Conservation (phyloP, 2,113 vertebrate species). For the Gymnocephalus cernua region DNA sequence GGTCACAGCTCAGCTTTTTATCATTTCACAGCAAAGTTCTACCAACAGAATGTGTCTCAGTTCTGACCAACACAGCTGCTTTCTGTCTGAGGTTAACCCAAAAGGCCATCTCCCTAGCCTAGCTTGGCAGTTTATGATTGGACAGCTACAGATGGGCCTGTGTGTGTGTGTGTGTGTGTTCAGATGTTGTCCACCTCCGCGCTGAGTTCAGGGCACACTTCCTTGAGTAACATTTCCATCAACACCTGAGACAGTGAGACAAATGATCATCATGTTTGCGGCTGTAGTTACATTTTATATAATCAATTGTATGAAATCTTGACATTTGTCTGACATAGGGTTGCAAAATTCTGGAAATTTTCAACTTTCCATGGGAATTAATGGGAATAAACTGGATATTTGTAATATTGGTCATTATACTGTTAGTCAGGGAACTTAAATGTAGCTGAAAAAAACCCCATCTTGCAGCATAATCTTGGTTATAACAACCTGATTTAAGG, state of each 20-base stretch:
- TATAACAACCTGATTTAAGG: too few relatives aligned
- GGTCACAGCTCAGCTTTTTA: conserved; percentile 6
- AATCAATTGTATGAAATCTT: neutral
- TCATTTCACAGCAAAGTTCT: conserved; percentile 41
- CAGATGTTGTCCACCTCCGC: conserved; percentile 88
- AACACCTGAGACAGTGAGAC: conserved; percentile 84
- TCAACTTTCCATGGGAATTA: too few relatives aligned
- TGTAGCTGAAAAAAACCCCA: too few relatives aligned
- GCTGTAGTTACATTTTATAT: neutral
- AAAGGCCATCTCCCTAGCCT: conserved; percentile 2
- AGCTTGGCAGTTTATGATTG: conserved; percentile 57
- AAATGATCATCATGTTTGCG: neutral
- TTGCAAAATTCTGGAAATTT: too few relatives aligned
- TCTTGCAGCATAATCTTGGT: too few relatives aligned
- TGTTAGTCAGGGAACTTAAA: too few relatives aligned
- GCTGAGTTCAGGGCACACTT: conserved; percentile 94
- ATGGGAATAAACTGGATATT: too few relatives aligned
- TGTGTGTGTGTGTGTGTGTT: conserved; percentile 34
- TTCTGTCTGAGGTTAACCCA: conserved; percentile 27
- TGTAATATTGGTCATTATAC: too few relatives aligned
- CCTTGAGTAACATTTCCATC: conserved; percentile 95
- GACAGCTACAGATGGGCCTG: conserved; percentile 58
- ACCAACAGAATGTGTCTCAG: conserved; percentile 19
- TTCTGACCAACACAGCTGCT: conserved; percentile 22
- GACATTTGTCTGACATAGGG: neutral